Base-by-base conservation (phyloP, 2,888 invertebrate genomes). In the Dasypogon diadema region DNA sequence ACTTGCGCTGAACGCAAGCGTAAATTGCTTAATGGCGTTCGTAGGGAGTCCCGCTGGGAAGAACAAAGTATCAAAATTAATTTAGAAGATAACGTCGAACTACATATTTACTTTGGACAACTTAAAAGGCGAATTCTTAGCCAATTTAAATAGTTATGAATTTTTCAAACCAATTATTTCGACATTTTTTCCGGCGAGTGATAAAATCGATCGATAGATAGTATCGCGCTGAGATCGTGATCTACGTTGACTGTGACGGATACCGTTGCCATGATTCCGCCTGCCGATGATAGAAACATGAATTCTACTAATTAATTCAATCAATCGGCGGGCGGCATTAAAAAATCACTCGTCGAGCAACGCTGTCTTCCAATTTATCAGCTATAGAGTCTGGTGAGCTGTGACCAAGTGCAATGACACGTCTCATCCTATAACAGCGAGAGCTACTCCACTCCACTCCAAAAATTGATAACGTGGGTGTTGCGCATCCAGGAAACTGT, bases 241-340 rank as follows among this genome's bases (percentile, higher is more conserved):
- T 6, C 42, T 12, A 12, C 42, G n/a, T 5, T 30, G 3, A 30
- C 10, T 6, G 34, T 30, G 34, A 30, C 10, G 34, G 10, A 30
- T 30, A 30, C 1, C 10, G 5, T 30, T 30, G 3, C 30, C 8
- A 5, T 30, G 5, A 6, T 30, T 30, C 18, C 22, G 51, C 8
- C 51, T 18, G 51, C 2, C 8, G 30, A 5, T 30, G 30, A 30
- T 30, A 16, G 14, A 51, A 51, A 51, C 51, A 51, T 16, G 51
- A 18, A 51, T 51, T 55, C 22, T 18, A 55, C 55, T 55, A 55
- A 55, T 56, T 56, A 56, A 56, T 56, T 56, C 56, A 56, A 56
- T 56, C 24, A 56, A 56, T 24, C 56, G 24, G 21, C 54, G 18
- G 54, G 21, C 18, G 54, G 51, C 51, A 30, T 30, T 30, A 5